Base-by-base conservation (phyloP, 2,797 vertebrate species). In the Scarus forsteni region DNA sequence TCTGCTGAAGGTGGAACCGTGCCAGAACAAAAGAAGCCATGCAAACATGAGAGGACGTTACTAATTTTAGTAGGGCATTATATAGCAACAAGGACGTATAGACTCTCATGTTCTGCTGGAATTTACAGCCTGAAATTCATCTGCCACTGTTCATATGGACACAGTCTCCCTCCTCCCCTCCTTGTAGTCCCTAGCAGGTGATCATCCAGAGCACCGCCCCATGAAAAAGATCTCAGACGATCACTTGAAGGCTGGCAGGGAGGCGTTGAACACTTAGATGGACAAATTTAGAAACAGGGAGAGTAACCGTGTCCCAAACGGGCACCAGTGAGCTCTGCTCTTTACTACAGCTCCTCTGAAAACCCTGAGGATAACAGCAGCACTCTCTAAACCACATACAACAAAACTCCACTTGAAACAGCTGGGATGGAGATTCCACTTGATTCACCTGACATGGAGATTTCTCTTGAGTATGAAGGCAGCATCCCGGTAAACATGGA, bases 201-300 rank as follows among this genome's bases (percentile, higher is more conserved):
- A 92, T 81, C 84, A 75, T 85, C 85, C 76, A 58, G 88, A 93
- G 88, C 92, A 88, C 91, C 89, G 46, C 94, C 94, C 92, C 85
- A 36, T 43, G 78, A 91, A 94, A 92, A 86, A 60, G 85, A 86
- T 69, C 57, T 86, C 56, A 14, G 85, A 92, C 83, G 87, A 91
- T 92, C 93, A 86, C 42, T 91, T 85, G 74, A 71, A 50, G 58
- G 51, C 81, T 90, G 92, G 86, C 94, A 93, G 77, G 73, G 77
- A 66, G 52, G 62, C 55, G 81, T 57, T 46, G 49, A 67, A 60
- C 61, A 11, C 77, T 75, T 71, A 83, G 80, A 80, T 79, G 63
- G 83, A 90, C 90, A 77, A 67, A 93, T 95, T 90, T 94, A 96
- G 95, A 77, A 91, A 85, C 91, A 77, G 78, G 60, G 13, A 64